Conservation (phyloP, 2,113 vertebrate genomes). For the Cichladusa arquata region DNA sequence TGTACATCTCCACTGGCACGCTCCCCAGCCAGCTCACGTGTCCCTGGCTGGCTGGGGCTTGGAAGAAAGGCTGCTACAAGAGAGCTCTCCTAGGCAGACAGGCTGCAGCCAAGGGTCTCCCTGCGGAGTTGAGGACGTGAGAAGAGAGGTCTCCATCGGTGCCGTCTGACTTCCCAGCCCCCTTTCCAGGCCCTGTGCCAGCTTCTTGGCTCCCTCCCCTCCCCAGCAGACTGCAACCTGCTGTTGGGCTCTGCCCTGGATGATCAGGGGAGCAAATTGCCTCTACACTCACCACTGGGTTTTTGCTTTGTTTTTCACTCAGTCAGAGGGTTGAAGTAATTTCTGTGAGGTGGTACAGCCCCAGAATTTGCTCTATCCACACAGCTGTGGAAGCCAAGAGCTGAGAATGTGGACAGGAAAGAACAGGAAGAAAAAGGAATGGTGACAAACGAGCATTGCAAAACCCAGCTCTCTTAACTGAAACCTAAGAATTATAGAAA, state of each 20-base stretch:
- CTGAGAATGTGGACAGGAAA: neutral
- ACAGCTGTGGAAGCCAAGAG: neutral
- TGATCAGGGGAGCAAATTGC: neutral
- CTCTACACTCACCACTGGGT: rapidly evolving
- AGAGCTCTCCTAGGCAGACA: neutral
- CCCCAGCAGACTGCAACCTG: neutral
- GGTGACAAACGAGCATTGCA: neutral
- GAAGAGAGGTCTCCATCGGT: neutral
- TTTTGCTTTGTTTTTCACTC: neutral
- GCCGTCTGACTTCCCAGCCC: neutral
- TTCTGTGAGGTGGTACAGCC: neutral
- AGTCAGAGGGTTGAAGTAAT: neutral
- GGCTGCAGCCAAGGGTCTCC: slow-evolving; percentile 28
- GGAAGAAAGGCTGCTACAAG: neutral
- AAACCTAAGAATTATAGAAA: neutral
- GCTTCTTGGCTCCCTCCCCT: neutral
- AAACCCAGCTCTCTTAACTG: neutral
- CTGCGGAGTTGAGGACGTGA: neutral
- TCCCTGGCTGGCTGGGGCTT: neutral
- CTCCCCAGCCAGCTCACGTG: neutral
- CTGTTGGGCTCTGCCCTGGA: neutral
- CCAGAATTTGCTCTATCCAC: neutral
- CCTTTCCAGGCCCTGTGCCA: neutral
- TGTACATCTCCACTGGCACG: rapidly evolving
- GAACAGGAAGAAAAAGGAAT: neutral